These are phyloP conservation scores for Laticauda colubrina DNA, from an alignment of 2,113 vertebrate genomes.

Conservation along the genomic window DNA sequence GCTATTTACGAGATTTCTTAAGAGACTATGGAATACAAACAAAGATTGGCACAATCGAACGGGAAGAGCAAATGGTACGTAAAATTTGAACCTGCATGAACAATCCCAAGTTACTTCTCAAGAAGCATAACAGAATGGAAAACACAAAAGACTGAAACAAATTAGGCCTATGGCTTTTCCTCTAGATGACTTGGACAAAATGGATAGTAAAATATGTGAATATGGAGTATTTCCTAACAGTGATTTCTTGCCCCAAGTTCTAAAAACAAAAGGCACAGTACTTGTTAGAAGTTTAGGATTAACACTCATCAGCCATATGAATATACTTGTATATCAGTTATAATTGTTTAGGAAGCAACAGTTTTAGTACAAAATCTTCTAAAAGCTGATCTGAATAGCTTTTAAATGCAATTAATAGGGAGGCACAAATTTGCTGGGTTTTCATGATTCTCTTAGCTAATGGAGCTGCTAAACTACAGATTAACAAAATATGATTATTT, in stretches of 20 bases:
- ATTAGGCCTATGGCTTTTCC: not conserved
- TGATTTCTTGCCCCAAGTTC: not conserved
- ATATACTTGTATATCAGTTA: not conserved
- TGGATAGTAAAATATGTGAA: not conserved
- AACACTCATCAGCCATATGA: not conserved
- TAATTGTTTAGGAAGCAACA: not conserved
- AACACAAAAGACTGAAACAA: not conserved
- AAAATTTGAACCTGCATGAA: slow-evolving; percentile 2
- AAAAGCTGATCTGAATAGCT: not conserved
- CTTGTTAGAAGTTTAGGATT: not conserved
- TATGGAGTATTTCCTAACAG: not conserved
- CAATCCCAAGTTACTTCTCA: not conserved
- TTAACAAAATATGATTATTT: not conserved
- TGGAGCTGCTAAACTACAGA: not conserved
- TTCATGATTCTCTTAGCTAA: not conserved
- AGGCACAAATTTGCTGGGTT: not conserved
- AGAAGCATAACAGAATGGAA: not conserved
- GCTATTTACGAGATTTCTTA: slow-evolving; percentile 91
- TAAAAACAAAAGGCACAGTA: not conserved
- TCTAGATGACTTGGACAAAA: not conserved
- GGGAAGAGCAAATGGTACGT: slow-evolving; percentile 89
- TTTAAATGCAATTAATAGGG: not conserved
- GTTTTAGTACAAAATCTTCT: not conserved
- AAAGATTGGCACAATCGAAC: slow-evolving; percentile 79
- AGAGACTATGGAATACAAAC: slow-evolving; percentile 87